Percentiles rank a stretch among this genome's conserved stretches.
Evolutionary conservation across 2,797 vertebrate genomes (phyloP).

Genomic region (Lemur catta): DNA sequence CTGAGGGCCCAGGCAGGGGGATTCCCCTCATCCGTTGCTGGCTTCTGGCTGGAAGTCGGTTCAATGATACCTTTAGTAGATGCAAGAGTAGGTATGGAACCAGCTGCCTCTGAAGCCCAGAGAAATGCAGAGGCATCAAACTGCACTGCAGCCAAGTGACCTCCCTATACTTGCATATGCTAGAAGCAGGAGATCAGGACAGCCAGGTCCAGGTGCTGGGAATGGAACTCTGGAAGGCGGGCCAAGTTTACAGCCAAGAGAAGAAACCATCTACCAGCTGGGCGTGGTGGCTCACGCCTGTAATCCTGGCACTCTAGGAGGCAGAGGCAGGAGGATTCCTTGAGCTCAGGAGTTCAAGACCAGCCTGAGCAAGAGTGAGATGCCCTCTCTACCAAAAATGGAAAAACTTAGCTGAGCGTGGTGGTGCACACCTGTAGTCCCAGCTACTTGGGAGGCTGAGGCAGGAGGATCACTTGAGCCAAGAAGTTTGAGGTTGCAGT

Average conservation of each 20-base stretch:
- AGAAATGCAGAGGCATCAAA: background rate
- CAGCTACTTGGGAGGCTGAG: too few species aligned
- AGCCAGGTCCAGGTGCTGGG: background rate
- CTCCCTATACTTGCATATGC: background rate
- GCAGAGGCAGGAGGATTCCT: too few species aligned
- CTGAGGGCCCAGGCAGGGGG: background rate
- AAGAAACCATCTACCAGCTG: background rate
- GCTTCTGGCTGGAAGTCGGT: background rate
- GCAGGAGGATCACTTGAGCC: too few species aligned
- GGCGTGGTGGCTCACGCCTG: too few species aligned
- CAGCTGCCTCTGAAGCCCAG: background rate
- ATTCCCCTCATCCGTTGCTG: background rate
- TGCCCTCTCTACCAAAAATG: too few species aligned
- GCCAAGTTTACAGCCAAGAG: background rate
- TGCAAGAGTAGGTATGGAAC: background rate
- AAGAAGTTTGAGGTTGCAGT: too few species aligned
- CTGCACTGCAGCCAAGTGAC: background rate
- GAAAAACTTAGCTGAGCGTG: too few species aligned
- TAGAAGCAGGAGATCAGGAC: background rate
- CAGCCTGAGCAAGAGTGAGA: too few species aligned
- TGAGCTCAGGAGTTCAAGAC: too few species aligned
- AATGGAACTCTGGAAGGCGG: background rate
- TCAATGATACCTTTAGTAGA: background rate
- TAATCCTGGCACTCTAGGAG: too few species aligned
- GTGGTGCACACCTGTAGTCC: too few species aligned